Evolutionary conservation across 2,797 vertebrate species (phyloP), one percentile per base, ranked within the genome.

Genomic region (Chloroceryle inda): DNA sequence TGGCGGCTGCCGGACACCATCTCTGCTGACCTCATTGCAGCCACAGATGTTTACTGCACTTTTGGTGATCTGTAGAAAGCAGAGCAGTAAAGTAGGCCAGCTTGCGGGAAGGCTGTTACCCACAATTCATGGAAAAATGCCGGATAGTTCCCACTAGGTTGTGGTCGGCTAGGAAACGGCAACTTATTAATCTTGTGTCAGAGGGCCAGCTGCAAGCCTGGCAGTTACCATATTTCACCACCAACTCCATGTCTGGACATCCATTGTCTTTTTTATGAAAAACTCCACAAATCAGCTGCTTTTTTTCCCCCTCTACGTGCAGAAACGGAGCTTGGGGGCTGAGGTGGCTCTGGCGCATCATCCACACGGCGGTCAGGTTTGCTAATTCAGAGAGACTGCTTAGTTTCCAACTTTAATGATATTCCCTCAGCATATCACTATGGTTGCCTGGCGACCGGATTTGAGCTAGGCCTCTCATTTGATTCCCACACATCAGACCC

Each of bases 131-230:
- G 96, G 98, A 98, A 98, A 97, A 98, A 99, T 95, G 96, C 98
- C 68, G 98, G 98, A 99, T 99, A 98, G 99, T 99, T 99, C 99
- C 99, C 99, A 99, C 98, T 99, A 99, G 99, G 98, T 99, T 99
- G 99, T 99, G 99, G 99, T 99, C 98, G 99, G 99, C 99, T 99
- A 99, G 99, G 99, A 99, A 99, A 99, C 99, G 98, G 98, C 99
- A 98, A 99, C 99, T 99, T 99, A 99, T 99, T 99, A 99, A 99
- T 99, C 99, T 99, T 99, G 99, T 99, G 99, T 99, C 99, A 98
- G 99, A 98, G 98, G 98, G 99, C 99, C 99, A 99, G 99, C 99
- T 99, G 99, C 99, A 99, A 98, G 98, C 96, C 97, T 98, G 98
- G 98, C 98, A 98, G 98, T 97, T 98, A 98, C 98, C 98, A 98